Percentiles rank a stretch among this genome's conserved stretches.
These are phyloP conservation scores for Bilobella aurantiaca DNA, from an alignment of 1,140 invertebrate species.

Conservation along the genomic window DNA sequence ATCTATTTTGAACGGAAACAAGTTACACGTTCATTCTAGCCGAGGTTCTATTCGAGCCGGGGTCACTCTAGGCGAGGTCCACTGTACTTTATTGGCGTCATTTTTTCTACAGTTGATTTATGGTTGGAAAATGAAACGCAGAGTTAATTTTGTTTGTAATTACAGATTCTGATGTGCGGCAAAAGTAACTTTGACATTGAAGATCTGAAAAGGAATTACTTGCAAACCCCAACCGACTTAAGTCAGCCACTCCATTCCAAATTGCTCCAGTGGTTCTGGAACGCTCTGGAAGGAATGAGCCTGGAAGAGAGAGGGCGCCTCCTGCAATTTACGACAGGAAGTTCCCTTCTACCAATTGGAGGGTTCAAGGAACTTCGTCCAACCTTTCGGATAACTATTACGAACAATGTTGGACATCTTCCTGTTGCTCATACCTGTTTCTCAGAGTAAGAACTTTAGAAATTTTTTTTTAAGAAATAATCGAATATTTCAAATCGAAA, in stretches of 20 bases:
- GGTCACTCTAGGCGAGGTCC: too few species aligned
- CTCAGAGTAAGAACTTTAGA: conserved; percentile 53
- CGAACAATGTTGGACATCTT: conserved; percentile 71
- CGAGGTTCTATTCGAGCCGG: too few species aligned
- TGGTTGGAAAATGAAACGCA: too few species aligned
- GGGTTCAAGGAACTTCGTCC: conserved; percentile 78
- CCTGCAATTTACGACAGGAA: conserved; percentile 84
- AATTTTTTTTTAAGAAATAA: too few species aligned
- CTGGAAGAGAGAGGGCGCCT: conserved; percentile 83
- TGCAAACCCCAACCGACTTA: background rate
- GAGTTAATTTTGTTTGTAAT: background rate
- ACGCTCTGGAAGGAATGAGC: conserved; percentile 77
- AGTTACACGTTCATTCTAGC: too few species aligned
- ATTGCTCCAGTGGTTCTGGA: conserved; percentile 87
- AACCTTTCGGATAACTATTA: conserved; percentile 75
- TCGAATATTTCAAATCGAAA: too few species aligned
- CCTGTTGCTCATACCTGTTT: conserved; percentile 71
- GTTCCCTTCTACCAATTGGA: conserved; percentile 78
- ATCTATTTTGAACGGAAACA: too few species aligned
- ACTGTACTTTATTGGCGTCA: too few species aligned
- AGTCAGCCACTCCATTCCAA: conserved; percentile 38
- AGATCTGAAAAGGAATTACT: conserved; percentile 26
- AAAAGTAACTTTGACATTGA: conserved; percentile 26
- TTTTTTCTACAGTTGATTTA: too few species aligned
- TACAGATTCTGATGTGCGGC: conserved; percentile 30